These are phyloP conservation scores for Dasyurus viverrinus DNA, from an alignment of 2,113 vertebrate genomes.

Conservation along the genomic window DNA sequence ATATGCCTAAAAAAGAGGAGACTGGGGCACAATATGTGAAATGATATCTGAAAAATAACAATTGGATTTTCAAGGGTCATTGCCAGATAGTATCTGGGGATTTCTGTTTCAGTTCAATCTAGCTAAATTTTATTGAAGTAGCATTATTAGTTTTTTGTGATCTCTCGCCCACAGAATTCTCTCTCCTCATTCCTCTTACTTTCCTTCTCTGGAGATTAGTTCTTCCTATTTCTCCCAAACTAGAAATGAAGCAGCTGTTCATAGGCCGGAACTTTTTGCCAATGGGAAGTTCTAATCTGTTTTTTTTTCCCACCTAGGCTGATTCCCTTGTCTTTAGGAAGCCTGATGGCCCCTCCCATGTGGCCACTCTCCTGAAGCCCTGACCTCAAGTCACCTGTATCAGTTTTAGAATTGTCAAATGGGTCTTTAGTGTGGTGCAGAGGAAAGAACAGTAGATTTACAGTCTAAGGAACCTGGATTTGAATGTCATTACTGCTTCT, in stretches of 20 bases:
- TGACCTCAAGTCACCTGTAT: not conserved
- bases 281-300: not conserved
- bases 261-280: not conserved
- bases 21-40: slow-evolving; percentile 62
- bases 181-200: not conserved
- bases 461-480: not conserved
- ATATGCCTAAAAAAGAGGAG: slow-evolving; percentile 42
- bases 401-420: not conserved
- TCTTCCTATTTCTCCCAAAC: not conserved
- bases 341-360: not conserved
- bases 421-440: not conserved
- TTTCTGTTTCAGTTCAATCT: slow-evolving; percentile 31
- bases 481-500: not conserved
- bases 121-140: slow-evolving; percentile 51
- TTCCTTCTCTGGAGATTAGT: not conserved
- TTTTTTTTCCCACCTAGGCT: not conserved
- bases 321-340: not conserved
- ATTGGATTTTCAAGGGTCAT: slow-evolving; percentile 53
- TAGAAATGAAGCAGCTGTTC: not conserved
- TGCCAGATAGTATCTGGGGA: slow-evolving; percentile 76
- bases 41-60: slow-evolving; percentile 68
- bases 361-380: not conserved
- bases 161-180: not conserved
- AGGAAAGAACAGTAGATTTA: not conserved
- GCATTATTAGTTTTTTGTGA: not conserved